Conservation (phyloP, 2,797 vertebrate genomes). For the Stomatorhinus walkeri region DNA sequence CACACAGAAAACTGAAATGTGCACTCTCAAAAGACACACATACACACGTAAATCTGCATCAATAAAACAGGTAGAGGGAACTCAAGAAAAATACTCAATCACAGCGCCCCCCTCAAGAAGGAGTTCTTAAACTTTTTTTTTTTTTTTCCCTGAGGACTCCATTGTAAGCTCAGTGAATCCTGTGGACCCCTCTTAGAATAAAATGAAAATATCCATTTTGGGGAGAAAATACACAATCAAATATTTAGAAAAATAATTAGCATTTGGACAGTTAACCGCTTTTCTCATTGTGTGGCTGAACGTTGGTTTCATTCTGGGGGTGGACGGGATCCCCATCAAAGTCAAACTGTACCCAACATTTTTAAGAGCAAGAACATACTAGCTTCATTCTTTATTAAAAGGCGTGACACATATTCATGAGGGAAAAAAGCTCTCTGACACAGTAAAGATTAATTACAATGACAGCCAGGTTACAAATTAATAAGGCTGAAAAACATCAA, state of each 20-base stretch:
- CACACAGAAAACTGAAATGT: neutral
- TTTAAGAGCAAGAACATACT: neutral
- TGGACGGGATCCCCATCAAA: neutral
- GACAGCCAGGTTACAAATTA: slow-evolving; percentile 9
- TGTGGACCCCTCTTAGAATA: neutral
- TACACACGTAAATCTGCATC: neutral
- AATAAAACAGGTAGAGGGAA: neutral
- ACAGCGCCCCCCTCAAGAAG: neutral
- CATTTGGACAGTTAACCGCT: neutral
- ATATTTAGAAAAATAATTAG: neutral
- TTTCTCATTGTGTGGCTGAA: neutral
- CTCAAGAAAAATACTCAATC: neutral
- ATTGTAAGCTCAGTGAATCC: neutral
- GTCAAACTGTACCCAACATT: neutral
- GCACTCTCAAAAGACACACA: neutral
- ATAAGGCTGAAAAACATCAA: neutral
- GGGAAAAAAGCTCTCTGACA: neutral
- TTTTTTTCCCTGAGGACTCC: neutral
- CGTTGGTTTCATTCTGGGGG: neutral
- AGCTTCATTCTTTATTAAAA: slow-evolving; percentile 5
- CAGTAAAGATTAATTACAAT: neutral
- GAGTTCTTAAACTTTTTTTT: neutral
- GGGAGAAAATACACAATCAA: neutral
- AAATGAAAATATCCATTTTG: neutral
- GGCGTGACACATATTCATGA: neutral